These are phyloP conservation scores for Harmothoe impar DNA, from an alignment of 2,888 invertebrate genomes.

Conservation along the genomic window DNA sequence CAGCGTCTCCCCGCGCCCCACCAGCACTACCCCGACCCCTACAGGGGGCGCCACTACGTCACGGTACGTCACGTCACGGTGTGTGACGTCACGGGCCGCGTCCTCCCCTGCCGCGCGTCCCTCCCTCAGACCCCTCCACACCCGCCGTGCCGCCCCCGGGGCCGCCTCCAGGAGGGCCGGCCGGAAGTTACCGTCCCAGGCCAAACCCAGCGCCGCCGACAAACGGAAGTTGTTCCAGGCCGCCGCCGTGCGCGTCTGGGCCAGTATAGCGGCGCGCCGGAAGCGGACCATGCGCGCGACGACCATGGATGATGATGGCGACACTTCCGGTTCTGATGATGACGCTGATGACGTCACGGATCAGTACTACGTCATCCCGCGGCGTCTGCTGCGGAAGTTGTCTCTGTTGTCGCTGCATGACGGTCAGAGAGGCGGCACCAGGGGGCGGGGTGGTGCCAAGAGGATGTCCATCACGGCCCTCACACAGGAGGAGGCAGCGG, in stretches of 20 bases:
- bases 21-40: too few relatives aligned
- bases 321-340: neutral
- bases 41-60: too few relatives aligned
- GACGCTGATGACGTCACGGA: neutral
- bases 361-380: neutral
- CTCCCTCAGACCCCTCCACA: too few relatives aligned
- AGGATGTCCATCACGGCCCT: neutral
- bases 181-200: too few relatives aligned
- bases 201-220: neutral
- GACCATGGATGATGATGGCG: neutral
- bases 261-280: neutral
- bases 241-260: neutral
- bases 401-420: neutral
- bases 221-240: constrained; percentile 14
- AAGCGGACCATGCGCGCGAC: neutral
- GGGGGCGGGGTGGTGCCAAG: neutral
- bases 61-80: too few relatives aligned
- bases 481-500: neutral
- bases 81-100: too few relatives aligned
- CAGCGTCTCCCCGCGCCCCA: too few relatives aligned
- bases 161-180: too few relatives aligned
- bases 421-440: neutral
- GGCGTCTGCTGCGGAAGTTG: neutral
- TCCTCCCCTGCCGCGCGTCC: too few relatives aligned
- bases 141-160: too few relatives aligned